These are phyloP conservation scores for Pachypeltis micranthus DNA, from an alignment of 1,140 invertebrate species.

Conservation along the genomic window DNA sequence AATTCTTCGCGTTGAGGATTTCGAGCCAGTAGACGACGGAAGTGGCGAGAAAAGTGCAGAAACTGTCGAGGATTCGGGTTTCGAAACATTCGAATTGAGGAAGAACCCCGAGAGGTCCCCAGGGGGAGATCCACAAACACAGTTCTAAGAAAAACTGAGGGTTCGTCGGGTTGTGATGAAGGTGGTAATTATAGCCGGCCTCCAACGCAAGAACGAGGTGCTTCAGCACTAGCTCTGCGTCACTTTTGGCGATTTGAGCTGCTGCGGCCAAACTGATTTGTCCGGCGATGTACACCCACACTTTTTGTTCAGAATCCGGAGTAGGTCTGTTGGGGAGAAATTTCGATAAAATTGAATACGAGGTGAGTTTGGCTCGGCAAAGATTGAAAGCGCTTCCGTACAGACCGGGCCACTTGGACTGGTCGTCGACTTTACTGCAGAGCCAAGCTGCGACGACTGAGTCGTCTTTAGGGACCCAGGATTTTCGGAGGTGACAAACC, in stretches of 20 bases:
- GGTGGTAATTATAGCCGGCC: conserved; percentile 16
- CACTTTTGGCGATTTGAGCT: not conserved
- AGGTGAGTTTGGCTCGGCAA: not conserved
- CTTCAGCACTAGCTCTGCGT: conserved; percentile 2
- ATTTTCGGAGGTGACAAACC: not conserved
- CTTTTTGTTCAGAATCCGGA: conserved; percentile 18
- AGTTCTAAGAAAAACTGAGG: conserved; percentile 14
- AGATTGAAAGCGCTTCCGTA: not conserved
- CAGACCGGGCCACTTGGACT: not conserved
- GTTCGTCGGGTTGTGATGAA: conserved; percentile 13
- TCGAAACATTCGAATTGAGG: not conserved
- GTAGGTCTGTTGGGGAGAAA: conserved; percentile 16
- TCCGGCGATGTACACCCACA: conserved; percentile 18
- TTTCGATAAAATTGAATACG: conserved; percentile 4
- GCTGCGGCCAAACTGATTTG: conserved; percentile 18
- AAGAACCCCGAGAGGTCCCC: conserved; percentile 8
- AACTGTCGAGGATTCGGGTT: not conserved
- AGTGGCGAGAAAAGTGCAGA: conserved; percentile 6
- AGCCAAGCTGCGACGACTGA: not conserved
- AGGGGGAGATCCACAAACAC: conserved; percentile 11
- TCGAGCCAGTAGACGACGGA: conserved; percentile 15
- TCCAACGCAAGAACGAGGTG: conserved; percentile 15
- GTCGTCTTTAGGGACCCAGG: not conserved
- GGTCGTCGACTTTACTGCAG: not conserved
- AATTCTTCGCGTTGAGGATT: not conserved